Conservation (phyloP, 2,797 vertebrate species). For the Buceros bicornis region DNA sequence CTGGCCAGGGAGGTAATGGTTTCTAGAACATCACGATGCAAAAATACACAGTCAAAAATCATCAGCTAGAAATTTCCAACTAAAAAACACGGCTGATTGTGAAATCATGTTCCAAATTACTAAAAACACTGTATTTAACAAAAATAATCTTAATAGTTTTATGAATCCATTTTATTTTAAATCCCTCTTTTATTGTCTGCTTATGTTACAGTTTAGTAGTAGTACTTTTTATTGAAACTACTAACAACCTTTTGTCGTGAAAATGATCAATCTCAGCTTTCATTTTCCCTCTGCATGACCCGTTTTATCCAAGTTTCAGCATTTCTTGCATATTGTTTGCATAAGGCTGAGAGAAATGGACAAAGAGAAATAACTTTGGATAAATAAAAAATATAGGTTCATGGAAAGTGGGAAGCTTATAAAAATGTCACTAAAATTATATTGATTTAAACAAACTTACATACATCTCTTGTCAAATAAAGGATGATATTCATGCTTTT, state of each 20-base stretch:
- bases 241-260: conserved; percentile 71
- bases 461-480: conserved; percentile 80
- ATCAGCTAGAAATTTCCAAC: conserved; percentile 64
- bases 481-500: conserved; percentile 77
- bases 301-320: conserved; percentile 82
- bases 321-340: conserved; percentile 83
- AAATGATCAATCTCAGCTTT: conserved; percentile 78
- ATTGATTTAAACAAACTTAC: conserved; percentile 81
- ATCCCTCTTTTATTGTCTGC: conserved; percentile 77
- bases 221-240: conserved; percentile 70
- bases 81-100: conserved; percentile 67
- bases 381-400: conserved; percentile 80
- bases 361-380: conserved; percentile 79
- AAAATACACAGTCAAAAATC: conserved; percentile 69
- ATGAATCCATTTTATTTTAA: conserved; percentile 76
- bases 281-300: conserved; percentile 80
- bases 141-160: conserved; percentile 79
- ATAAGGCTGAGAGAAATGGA: conserved; percentile 83
- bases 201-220: conserved; percentile 77
- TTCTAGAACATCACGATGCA: conserved; percentile 41
- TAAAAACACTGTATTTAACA: conserved; percentile 80
- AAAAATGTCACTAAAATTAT: conserved; percentile 81
- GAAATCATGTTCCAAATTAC: conserved; percentile 74
- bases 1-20: background rate
- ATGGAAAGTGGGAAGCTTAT: conserved; percentile 78